Base-by-base conservation (phyloP, 92 coral and sea anemone species). In the Zoanthus gigantus region DNA sequence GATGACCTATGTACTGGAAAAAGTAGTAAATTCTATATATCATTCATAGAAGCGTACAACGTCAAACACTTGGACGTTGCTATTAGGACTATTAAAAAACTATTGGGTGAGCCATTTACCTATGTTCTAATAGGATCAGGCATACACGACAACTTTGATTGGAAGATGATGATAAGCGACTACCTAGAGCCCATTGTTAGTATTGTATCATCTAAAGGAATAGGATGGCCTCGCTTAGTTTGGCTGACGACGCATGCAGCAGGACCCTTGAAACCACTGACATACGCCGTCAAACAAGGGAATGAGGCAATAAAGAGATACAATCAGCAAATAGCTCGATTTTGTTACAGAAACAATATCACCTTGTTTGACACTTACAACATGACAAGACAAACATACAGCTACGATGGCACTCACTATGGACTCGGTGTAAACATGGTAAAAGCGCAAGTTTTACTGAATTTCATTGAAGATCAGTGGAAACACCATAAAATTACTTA, bases 361-460 rank as follows among this genome's bases (percentile, higher is more conserved):
- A 89, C 91, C 0, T 79, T 95, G 84, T 90, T 95, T 83, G 94
- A 95, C 58, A 89, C 92, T 2, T 95, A 78, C 57, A 95, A 91
- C 32, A 87, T 93, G 92, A 95, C 98, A 13, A 54, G 3, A 28
- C 92, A 91, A 15, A 95, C 92, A 7, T 91, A 95, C 76, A 95
- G 98, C 67, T 95, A 89, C 71, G 98, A 95, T 76, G 98, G 98
- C 4, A 95, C 98, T 1, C 98, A 95, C 61, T 95, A 91, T 28
- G 98, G 98, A 23, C 87, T 93, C 53, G 98, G 98, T 3, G 98
- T 95, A 3, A 95, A 95, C 79, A 87, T 83, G 83, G 89, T 91
- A 88, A 95, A 95, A 83, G 92, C 93, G 42, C 96, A 95, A 76
- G 82, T 95, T 48, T 89, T 95, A 54, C 78, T 95, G 13, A 95